Conservation (phyloP, 2,113 vertebrate genomes). For the Pelvicachromis taeniatus region DNA sequence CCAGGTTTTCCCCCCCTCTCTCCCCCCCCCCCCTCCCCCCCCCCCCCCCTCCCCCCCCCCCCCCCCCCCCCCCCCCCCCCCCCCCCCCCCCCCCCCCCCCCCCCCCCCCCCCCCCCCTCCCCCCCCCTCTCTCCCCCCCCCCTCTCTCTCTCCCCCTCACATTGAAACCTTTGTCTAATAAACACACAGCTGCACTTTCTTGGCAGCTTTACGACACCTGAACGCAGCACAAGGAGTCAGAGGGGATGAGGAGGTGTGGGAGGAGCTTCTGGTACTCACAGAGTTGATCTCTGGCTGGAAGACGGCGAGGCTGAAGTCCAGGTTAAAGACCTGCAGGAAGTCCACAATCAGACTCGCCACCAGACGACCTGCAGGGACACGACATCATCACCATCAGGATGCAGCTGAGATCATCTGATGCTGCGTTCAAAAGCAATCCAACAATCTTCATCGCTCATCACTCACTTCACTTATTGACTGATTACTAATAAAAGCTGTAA, state of each 20-base stretch:
- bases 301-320: slow-evolving; percentile 93
- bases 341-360: slow-evolving; percentile 87
- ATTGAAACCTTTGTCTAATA: too few relatives aligned
- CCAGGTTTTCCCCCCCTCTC: too few relatives aligned
- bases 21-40: too few relatives aligned
- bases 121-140: too few relatives aligned
- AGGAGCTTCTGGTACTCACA: slow-evolving; percentile 67
- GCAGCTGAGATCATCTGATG: neutral
- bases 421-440: neutral
- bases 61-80: too few relatives aligned
- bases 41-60: too few relatives aligned
- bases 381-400: neutral
- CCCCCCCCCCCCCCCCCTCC: too few relatives aligned
- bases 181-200: neutral
- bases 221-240: neutral
- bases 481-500: neutral
- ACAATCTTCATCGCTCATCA: neutral
- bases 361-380: slow-evolving; percentile 75
- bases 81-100: too few relatives aligned
- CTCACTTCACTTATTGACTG: neutral
- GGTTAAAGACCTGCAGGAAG: slow-evolving; percentile 90
- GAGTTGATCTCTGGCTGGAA: slow-evolving; percentile 92
- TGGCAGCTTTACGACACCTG: neutral
- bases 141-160: too few relatives aligned
- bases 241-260: neutral